Conservation (phyloP, 1,140 invertebrate species). For the Drosophila obscura region DNA sequence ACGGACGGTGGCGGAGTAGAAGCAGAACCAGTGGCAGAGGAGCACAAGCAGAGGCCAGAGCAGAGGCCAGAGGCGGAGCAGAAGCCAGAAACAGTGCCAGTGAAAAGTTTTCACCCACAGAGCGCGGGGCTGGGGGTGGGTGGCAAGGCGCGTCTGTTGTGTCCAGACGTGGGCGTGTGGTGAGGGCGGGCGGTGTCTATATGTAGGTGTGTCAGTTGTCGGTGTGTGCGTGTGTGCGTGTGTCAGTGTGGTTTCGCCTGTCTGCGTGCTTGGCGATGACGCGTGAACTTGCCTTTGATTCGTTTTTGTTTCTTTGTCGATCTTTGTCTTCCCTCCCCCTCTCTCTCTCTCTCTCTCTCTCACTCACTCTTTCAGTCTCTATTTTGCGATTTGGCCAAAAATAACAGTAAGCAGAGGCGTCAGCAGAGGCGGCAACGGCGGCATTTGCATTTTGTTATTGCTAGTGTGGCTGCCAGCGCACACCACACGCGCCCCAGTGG, state of each 20-base stretch:
- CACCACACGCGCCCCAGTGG: constrained; percentile 44
- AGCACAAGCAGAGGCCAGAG: neutral
- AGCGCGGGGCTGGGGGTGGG: neutral
- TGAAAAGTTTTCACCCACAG: constrained; percentile 37
- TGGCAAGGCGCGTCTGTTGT: constrained; percentile 44
- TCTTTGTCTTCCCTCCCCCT: constrained; percentile 5
- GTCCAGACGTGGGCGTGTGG: constrained; percentile 68
- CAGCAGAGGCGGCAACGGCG: constrained; percentile 2
- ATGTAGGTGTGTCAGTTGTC: constrained; percentile 5
- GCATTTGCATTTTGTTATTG: constrained; percentile 54
- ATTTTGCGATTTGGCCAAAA: constrained; percentile 56
- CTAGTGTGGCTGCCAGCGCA: constrained; percentile 24
- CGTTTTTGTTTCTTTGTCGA: constrained; percentile 46
- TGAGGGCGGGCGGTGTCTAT: constrained; percentile 16
- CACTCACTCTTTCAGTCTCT: neutral
- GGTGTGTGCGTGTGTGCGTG: constrained; percentile 21
- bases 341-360: neutral
- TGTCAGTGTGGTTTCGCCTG: constrained; percentile 28
- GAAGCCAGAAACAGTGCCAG: constrained; percentile 29
- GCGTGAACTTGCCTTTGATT: constrained; percentile 80
- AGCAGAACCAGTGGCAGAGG: no score
- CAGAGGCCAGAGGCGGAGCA: constrained; percentile 3
- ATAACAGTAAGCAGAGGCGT: constrained; percentile 47
- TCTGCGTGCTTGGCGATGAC: constrained; percentile 56
- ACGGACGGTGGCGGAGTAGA: no score